Percentiles rank a stretch among this genome's conserved stretches.
Evolutionary conservation across 1,140 invertebrate genomes (phyloP).

Genomic region (Drosophila nebulosa): DNA sequence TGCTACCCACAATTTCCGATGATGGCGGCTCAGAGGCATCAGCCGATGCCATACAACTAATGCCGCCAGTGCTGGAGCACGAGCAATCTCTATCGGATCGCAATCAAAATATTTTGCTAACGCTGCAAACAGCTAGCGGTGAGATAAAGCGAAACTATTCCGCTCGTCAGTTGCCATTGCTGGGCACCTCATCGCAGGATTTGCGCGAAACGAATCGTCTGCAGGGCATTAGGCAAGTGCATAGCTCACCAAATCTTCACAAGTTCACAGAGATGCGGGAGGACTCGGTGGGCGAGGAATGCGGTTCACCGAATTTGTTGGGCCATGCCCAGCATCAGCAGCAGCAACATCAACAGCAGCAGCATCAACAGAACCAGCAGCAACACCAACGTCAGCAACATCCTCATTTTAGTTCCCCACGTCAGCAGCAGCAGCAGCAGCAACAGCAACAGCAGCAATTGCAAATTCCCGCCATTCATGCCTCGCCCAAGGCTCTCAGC

Average conservation of each 20-base stretch:
- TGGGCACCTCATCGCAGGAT: constrained; percentile 71
- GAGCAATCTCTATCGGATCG: constrained; percentile 54
- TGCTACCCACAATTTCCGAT: constrained; percentile 74
- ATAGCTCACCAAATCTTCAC: constrained; percentile 78
- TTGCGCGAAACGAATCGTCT: constrained; percentile 51
- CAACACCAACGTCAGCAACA: constrained; percentile 41
- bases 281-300: constrained; percentile 46
- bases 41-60: constrained; percentile 8
- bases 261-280: constrained; percentile 62
- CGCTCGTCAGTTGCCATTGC: constrained; percentile 61
- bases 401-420: constrained; percentile 41
- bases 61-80: constrained; percentile 48
- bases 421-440: constrained; percentile 44
- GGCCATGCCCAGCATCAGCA: constrained; percentile 57
- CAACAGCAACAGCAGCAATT: constrained; percentile 36
- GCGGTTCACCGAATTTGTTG: constrained; percentile 58
- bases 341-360: constrained; percentile 38
- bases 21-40: constrained; percentile 62
- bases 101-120: constrained; percentile 72
- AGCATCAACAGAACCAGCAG: constrained; percentile 35
- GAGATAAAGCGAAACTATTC: constrained; percentile 78
- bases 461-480: constrained; percentile 75
- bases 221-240: constrained; percentile 75
- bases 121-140: constrained; percentile 67
- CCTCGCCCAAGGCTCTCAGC: constrained; percentile 75